Conservation (phyloP, 2,888 invertebrate genomes). For the Drosophila picticornis region DNA sequence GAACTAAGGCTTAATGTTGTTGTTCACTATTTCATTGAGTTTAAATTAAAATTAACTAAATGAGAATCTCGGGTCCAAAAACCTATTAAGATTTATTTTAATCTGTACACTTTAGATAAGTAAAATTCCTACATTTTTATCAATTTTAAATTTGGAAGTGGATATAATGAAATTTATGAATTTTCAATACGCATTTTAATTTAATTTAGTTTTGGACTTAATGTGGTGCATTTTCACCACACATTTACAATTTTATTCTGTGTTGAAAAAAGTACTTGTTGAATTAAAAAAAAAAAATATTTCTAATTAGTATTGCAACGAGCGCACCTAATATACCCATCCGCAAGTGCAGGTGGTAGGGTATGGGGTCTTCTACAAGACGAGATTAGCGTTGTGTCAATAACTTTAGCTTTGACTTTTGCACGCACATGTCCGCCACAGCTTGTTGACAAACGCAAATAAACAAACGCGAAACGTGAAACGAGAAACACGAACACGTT, state of each 20-base stretch:
- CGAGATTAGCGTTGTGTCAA: conserved; percentile 26
- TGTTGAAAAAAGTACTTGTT: background rate
- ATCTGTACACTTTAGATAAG: background rate
- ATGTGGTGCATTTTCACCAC: background rate
- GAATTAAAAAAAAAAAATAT: background rate
- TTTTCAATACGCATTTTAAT: too few relatives aligned
- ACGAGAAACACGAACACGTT: conserved; percentile 41
- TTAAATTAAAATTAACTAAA: background rate
- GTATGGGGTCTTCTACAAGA: background rate
- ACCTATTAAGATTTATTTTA: background rate
- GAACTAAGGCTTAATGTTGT: background rate
- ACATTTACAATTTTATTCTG: background rate
- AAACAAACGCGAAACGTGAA: conserved; percentile 65
- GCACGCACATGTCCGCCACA: conserved; percentile 29
- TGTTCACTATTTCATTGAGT: background rate
- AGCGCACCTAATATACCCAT: background rate
- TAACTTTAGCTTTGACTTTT: conserved; percentile 12
- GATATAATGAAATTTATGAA: too few relatives aligned
- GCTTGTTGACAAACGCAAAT: conserved; percentile 63
- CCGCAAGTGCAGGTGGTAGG: background rate
- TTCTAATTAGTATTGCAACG: background rate
- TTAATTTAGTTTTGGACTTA: too few relatives aligned
- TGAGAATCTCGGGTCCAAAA: background rate
- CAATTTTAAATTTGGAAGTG: too few relatives aligned
- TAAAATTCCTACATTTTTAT: background rate